phyloP scores from a whole-genome alignment of 1,140 invertebrate genomes.

The Capitella teleta region DNA sequence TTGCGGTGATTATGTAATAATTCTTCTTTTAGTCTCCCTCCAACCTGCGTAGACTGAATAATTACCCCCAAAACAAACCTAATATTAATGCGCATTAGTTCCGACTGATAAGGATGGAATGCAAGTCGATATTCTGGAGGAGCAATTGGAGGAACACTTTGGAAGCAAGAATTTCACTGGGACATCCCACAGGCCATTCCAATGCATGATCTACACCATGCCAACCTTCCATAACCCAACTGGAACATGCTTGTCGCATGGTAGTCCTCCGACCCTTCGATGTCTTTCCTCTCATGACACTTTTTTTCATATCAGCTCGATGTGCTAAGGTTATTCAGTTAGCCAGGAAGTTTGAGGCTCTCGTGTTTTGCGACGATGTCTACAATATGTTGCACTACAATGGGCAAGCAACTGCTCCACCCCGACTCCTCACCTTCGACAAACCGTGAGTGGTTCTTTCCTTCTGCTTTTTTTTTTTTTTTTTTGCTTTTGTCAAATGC shows the following conservation, averaged over 20 bases:
- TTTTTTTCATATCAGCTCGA: slow-evolving; percentile 31
- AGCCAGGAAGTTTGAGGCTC: slow-evolving; percentile 48
- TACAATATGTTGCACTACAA: slow-evolving; percentile 55
- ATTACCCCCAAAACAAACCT: no score
- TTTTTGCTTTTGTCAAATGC: no score
- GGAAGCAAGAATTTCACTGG: slow-evolving; percentile 25
- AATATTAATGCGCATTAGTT: slow-evolving; percentile 38
- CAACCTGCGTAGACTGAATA: no score
- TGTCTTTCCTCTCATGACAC: no score
- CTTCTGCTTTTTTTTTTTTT: no score
- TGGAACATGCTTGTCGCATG: slow-evolving; percentile 21
- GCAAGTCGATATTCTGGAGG: slow-evolving; percentile 45
- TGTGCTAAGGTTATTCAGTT: slow-evolving; percentile 44
- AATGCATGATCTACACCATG: slow-evolving; percentile 53
- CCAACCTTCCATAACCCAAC: slow-evolving; percentile 56
- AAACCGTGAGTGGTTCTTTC: no score
- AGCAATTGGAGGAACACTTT: slow-evolving; percentile 17
- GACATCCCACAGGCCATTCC: slow-evolving; percentile 39
- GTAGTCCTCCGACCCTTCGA: no score
- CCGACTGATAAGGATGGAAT: slow-evolving; percentile 48
- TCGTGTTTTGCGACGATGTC: slow-evolving; percentile 55
- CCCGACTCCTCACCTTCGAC: slow-evolving; percentile 50
- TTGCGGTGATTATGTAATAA: no score
- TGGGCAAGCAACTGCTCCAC: slow-evolving; percentile 31
- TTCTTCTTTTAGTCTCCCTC: no score